Conservation (phyloP, 2,888 invertebrate species). For the Lottia gigantea region DNA sequence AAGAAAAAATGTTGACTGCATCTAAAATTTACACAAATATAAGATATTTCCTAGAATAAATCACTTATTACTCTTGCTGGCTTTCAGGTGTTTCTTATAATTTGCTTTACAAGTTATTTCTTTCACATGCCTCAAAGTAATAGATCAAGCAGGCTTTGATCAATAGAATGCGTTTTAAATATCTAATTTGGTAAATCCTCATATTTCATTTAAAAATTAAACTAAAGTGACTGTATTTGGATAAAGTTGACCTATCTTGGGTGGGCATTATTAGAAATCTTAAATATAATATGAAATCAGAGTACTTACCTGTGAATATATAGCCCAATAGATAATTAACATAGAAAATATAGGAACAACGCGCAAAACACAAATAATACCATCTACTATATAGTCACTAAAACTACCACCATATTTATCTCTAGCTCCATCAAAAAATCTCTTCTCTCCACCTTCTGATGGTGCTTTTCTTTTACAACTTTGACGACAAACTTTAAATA, state of each 20-base stretch:
- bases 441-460: conserved; percentile 11
- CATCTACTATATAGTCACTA: conserved; percentile 50
- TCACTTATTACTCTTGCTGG: neutral
- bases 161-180: too few relatives aligned
- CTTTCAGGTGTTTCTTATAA: too few relatives aligned
- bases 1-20: conserved; percentile 58
- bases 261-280: too few relatives aligned
- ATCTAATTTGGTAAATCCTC: too few relatives aligned
- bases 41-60: neutral
- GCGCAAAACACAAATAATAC: conserved; percentile 46
- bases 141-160: too few relatives aligned
- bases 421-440: conserved; percentile 34
- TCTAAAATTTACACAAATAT: conserved; percentile 40
- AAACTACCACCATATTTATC: conserved; percentile 47
- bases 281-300: too few relatives aligned
- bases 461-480: conserved; percentile 14
- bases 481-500: conserved; percentile 17
- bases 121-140: too few relatives aligned
- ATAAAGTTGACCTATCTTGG: too few relatives aligned
- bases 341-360: conserved; percentile 54
- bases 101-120: too few relatives aligned
- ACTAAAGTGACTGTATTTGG: too few relatives aligned
- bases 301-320: conserved; percentile 53
- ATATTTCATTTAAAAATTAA: too few relatives aligned
- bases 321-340: conserved; percentile 56